phyloP scores from a whole-genome alignment of 2,797 vertebrate genomes.

The Dromococcyx pavoninus region DNA sequence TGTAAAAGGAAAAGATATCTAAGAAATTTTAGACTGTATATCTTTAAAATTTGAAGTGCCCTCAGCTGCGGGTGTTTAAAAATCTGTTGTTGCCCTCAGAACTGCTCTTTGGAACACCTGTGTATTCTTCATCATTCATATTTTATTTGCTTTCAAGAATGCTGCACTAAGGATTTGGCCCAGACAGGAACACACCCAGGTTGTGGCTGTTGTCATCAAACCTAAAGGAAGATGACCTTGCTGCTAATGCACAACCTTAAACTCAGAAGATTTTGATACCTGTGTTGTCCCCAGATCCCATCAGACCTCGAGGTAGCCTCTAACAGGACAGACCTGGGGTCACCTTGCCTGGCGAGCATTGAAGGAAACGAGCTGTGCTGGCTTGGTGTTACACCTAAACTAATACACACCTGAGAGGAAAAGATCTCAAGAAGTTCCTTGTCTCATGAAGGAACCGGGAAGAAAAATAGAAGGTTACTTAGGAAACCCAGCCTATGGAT shows the following conservation, averaged over 20 bases:
- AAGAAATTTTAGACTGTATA: not conserved
- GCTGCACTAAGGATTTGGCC: not conserved
- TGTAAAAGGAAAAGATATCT: not conserved
- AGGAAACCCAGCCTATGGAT: not conserved
- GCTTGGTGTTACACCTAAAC: not conserved
- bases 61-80: not conserved
- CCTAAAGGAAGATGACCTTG: not conserved
- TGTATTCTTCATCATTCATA: fast-evolving
- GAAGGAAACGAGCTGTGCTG: not conserved
- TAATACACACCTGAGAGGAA: not conserved
- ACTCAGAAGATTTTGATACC: not conserved
- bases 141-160: not conserved
- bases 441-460: not conserved
- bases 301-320: not conserved
- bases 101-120: not conserved
- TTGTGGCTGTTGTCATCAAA: not conserved
- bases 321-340: not conserved
- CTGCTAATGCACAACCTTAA: not conserved
- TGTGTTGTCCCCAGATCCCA: fast-evolving
- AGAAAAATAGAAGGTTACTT: not conserved
- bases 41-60: not conserved
- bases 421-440: not conserved
- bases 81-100: not conserved
- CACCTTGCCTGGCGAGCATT: not conserved
- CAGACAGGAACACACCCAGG: not conserved